Evolutionary conservation across 2,888 invertebrate genomes (phyloP).

Genomic region (Phorcus lineatus): DNA sequence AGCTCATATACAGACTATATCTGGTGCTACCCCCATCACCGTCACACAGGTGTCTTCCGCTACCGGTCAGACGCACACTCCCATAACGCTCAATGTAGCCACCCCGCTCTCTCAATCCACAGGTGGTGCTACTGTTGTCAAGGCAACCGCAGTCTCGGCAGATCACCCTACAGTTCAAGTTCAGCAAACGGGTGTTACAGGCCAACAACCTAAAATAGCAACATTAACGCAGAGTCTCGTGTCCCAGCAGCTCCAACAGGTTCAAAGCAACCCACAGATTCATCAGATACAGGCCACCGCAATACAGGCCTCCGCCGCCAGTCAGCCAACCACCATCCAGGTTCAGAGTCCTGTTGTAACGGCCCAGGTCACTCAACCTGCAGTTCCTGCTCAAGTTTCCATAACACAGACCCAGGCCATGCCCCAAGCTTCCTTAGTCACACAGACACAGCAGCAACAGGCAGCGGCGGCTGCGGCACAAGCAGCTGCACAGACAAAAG

Average conservation of each 20-base stretch:
- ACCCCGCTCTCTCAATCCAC: constrained; percentile 33
- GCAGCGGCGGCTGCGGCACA: constrained; percentile 41
- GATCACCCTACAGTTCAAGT: constrained; percentile 51
- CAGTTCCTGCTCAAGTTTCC: constrained; percentile 22
- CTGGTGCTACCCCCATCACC: constrained; percentile 47
- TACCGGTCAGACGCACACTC: constrained; percentile 26
- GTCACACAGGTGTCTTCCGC: constrained; percentile 41
- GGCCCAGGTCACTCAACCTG: constrained; percentile 15
- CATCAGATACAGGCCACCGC: constrained; percentile 37
- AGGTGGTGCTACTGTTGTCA: constrained; percentile 39
- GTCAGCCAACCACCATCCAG: constrained; percentile 34
- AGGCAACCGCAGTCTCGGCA: constrained; percentile 47
- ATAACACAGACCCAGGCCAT: constrained; percentile 45
- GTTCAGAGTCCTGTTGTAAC: constrained; percentile 41
- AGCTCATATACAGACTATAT: constrained; percentile 61
- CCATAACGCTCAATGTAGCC: constrained; percentile 40
- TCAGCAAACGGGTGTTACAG: constrained; percentile 44
- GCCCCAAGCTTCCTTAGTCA: constrained; percentile 46
- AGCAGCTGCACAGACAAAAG: constrained; percentile 42
- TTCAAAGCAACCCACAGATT: constrained; percentile 37
- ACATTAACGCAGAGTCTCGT: constrained; percentile 53
- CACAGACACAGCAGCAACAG: constrained; percentile 40
- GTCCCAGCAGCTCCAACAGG: constrained; percentile 45
- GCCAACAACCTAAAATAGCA: constrained; percentile 43
- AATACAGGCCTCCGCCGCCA: constrained; percentile 35